Base-by-base conservation (phyloP, 2,888 invertebrate species). In the Celastrina argiolus region DNA sequence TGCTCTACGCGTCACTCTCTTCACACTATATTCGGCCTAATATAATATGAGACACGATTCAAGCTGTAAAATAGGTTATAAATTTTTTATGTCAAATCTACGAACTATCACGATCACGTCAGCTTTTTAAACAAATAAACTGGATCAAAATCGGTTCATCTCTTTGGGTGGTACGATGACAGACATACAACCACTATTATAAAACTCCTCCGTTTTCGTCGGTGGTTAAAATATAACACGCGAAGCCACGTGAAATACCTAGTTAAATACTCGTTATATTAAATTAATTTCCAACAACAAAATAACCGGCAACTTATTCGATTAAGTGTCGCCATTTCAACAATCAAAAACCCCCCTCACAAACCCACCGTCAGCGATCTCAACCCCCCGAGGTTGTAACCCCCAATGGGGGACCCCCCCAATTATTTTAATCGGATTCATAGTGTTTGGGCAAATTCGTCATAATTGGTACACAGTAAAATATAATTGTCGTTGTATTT, bases 391-490 rank as follows among this genome's bases (percentile, higher is more conserved):
- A 18, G 22, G 22, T 51, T 22, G 22, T 34, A 61, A 39, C 22
- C 12, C 39, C 61, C 39, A 1, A n/a, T 8, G 18, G 59, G 34
- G 31, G 28, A 41, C 56, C 39, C 28, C n/a, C 28, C 39, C 56
- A 63, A 67, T 64, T 67, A 68, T 66, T 68, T 68, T 67, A 67
- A 65, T 63, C 66, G 66, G 64, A 66, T 66, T 65, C 56, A 28
- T 65, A 39, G 63, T 64, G 67, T 67, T n/a, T 12, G 22, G 22
- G 51, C 28, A 59, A 51, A 64, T 56, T 63, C 45, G 10, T 67
- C 64, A 69, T 66, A 69, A 68, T 68, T 65, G 58, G 59, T 67
- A 69, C 41, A 69, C 56, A 68, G 64, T 66, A 67, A 64, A 71
- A 67, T 71, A 51, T 51, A 22, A 51, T 51, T 51, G 51, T 51